Evolutionary conservation across 2,113 vertebrate genomes (phyloP).

Genomic region (Rynchops niger): DNA sequence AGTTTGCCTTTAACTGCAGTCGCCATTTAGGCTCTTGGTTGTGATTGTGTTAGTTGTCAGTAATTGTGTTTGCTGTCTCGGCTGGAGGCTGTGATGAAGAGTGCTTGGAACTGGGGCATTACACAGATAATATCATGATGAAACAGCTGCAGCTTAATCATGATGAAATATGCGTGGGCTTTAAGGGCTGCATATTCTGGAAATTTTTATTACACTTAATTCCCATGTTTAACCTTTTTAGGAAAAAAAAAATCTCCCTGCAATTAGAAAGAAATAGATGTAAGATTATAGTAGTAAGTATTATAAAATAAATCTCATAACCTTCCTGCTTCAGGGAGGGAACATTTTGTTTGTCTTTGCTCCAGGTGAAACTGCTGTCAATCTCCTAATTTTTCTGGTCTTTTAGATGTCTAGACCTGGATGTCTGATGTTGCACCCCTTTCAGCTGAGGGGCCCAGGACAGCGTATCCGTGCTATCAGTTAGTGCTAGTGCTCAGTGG

Average conservation of each 20-base stretch:
- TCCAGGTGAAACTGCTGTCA: background rate
- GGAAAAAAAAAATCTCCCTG: background rate
- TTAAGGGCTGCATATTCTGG: slow-evolving; percentile 7
- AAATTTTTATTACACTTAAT: slow-evolving; percentile 42
- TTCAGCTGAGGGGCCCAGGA: background rate
- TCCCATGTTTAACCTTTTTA: slow-evolving; percentile 27
- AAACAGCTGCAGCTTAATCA: slow-evolving; percentile 43
- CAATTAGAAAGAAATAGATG: background rate
- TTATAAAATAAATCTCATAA: background rate
- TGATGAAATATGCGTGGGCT: background rate
- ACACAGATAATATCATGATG: slow-evolving; percentile 40
- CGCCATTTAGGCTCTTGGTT: background rate
- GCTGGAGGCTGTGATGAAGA: slow-evolving; percentile 30
- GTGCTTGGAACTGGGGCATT: slow-evolving; percentile 41
- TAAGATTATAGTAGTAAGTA: background rate
- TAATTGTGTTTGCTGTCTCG: slow-evolving; percentile 36
- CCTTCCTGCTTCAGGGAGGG: background rate
- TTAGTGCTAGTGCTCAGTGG: background rate
- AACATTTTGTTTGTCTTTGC: slow-evolving; percentile 6
- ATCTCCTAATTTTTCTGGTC: slow-evolving; percentile 1
- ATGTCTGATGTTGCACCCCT: background rate
- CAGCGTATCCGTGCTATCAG: background rate
- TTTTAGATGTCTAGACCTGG: background rate
- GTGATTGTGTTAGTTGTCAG: slow-evolving; percentile 32
- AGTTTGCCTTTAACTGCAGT: background rate